These are phyloP conservation scores for Tetropium fuscum DNA, from an alignment of 2,888 invertebrate genomes.

Conservation along the genomic window DNA sequence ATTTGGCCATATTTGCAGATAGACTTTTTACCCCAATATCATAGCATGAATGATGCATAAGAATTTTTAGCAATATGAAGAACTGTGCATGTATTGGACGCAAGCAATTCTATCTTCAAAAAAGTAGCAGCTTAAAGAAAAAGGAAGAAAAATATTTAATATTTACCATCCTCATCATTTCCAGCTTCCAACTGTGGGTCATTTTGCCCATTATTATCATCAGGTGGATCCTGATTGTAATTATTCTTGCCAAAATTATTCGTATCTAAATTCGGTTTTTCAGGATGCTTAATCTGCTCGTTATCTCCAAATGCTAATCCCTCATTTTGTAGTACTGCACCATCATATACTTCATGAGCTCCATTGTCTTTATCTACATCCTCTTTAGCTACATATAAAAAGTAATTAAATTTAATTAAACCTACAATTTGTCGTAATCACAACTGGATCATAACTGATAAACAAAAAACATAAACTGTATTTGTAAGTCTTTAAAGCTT, in stretches of 20 bases:
- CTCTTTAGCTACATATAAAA: constrained; percentile 42
- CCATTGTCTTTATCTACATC: constrained; percentile 59
- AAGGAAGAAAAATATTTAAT: constrained; percentile 12
- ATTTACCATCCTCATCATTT: constrained; percentile 66
- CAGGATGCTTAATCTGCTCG: constrained; percentile 43
- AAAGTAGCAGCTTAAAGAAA: no score
- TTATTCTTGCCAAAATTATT: constrained; percentile 52
- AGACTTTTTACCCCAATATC: no score
- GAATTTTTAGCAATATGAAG: no score
- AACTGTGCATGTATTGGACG: no score
- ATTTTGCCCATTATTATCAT: constrained; percentile 50
- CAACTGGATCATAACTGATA: no score
- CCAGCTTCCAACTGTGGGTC: constrained; percentile 48
- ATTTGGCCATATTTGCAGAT: no score
- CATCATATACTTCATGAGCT: constrained; percentile 60
- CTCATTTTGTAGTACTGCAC: constrained; percentile 45
- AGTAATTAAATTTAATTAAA: no score
- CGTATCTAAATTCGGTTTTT: constrained; percentile 48
- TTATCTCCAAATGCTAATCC: constrained; percentile 50
- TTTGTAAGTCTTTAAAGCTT: no score
- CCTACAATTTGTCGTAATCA: no score
- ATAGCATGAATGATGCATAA: no score
- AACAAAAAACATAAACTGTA: no score
- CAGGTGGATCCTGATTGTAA: constrained; percentile 51
- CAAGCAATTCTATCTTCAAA: no score